Evolutionary conservation across 2,888 invertebrate species (phyloP).

Genomic region (Matsumyia berberina): DNA sequence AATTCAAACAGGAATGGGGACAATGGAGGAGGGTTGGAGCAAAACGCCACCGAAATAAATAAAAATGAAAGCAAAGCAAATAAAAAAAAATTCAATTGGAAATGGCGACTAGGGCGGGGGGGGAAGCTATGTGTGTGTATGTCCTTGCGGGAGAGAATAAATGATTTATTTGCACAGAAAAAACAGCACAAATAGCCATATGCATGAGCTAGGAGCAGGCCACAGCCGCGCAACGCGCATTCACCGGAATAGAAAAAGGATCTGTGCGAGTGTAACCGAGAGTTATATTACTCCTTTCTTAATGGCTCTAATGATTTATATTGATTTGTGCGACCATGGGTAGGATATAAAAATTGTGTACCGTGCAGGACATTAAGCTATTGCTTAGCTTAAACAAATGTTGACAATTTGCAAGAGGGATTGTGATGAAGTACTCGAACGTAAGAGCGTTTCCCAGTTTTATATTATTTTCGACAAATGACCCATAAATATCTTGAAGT

Average conservation of each 20-base stretch:
- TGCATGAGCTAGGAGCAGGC: conserved; percentile 58
- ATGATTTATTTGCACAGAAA: conserved; percentile 55
- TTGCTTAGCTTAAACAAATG: conserved; percentile 68
- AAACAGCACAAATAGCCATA: conserved; percentile 65
- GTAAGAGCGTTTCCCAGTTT: conserved; percentile 29
- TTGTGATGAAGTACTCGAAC: conserved; percentile 69
- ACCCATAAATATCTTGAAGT: conserved; percentile 36
- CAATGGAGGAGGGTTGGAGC: background rate
- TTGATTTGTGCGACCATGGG: conserved; percentile 56
- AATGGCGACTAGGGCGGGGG: no score
- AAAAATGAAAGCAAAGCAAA: conserved; percentile 22
- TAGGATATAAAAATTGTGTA: conserved; percentile 46
- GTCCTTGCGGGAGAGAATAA: conserved; percentile 44
- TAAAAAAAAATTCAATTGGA: background rate
- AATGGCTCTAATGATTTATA: conserved; percentile 76
- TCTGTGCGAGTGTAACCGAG: conserved; percentile 35
- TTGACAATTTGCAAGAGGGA: conserved; percentile 67
- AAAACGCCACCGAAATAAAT: conserved; percentile 32
- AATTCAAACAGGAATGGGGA: conserved; percentile 48
- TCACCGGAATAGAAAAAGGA: conserved; percentile 18
- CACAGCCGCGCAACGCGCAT: conserved; percentile 16
- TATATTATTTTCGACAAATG: conserved; percentile 25
- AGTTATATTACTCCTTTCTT: conserved; percentile 55
- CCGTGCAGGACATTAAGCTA: conserved; percentile 59
- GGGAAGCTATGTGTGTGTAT: background rate